Percentiles rank a stretch among this genome's conserved stretches.
These are phyloP conservation scores for Noturus placidus DNA, from an alignment of 2,113 vertebrate species.

Conservation along the genomic window DNA sequence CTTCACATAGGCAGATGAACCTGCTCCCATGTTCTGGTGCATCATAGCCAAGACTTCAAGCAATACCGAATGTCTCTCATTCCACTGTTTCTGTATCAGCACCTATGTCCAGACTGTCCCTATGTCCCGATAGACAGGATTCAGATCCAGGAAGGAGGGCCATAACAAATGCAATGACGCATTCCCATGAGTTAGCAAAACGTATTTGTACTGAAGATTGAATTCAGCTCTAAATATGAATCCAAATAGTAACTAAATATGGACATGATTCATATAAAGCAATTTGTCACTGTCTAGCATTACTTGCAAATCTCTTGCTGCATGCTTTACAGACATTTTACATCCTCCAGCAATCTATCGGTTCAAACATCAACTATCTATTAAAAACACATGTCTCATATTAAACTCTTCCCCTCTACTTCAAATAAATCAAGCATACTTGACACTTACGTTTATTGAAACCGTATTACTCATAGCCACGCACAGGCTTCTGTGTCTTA, in stretches of 20 bases:
- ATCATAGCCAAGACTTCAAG: background rate
- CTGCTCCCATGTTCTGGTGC: background rate
- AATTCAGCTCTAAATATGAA: slow-evolving; percentile 24
- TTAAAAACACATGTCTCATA: slow-evolving; percentile 76
- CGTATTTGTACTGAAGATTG: background rate
- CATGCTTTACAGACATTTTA: slow-evolving; percentile 64
- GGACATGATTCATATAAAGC: slow-evolving; percentile 51
- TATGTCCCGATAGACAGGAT: background rate
- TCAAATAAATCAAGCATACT: slow-evolving; percentile 76
- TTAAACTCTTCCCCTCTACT: slow-evolving; percentile 78
- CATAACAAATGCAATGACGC: background rate
- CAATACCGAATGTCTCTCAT: background rate
- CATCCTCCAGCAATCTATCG: slow-evolving; percentile 68
- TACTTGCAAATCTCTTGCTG: slow-evolving; percentile 69
- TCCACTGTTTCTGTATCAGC: background rate
- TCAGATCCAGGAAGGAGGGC: background rate
- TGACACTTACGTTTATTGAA: slow-evolving; percentile 73
- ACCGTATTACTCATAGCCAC: slow-evolving; percentile 64
- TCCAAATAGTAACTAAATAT: slow-evolving; percentile 46
- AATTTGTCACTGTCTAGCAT: slow-evolving; percentile 64
- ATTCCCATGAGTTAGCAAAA: background rate
- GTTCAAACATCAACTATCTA: slow-evolving; percentile 69
- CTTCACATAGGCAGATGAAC: background rate
- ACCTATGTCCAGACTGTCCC: background rate
- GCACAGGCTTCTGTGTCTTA: slow-evolving; percentile 55